Evolutionary conservation across 2,888 invertebrate species (phyloP).

Genomic region (Mesorhabditis belari): DNA sequence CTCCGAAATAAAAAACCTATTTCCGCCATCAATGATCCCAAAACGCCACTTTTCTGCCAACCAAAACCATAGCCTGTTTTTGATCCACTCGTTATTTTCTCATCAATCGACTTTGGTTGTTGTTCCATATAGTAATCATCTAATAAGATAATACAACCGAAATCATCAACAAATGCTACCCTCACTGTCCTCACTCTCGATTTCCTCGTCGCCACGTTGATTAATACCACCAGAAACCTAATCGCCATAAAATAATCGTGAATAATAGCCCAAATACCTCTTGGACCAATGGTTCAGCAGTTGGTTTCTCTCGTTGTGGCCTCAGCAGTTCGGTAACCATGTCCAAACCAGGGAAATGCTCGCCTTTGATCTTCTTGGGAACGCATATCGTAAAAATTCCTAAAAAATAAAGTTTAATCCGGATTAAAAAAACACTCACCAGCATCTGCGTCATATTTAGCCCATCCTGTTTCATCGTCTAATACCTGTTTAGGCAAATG

Average conservation of each 20-base stretch:
- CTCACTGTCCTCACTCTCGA: no score
- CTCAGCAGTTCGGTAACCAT: conserved; percentile 70
- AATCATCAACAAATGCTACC: no score
- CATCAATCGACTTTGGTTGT: conserved; percentile 31
- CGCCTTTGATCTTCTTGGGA: conserved; percentile 67
- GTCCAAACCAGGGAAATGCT: conserved; percentile 72
- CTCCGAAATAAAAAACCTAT: no score
- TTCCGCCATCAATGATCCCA: conserved; percentile 29
- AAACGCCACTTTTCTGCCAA: conserved; percentile 38
- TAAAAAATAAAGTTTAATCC: conserved; percentile 23
- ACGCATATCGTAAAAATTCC: conserved; percentile 67
- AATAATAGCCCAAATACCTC: no score
- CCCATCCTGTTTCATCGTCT: conserved; percentile 68
- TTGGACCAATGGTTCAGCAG: conserved; percentile 56
- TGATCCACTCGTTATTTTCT: no score
- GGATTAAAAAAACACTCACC: conserved; percentile 9
- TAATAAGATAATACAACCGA: conserved; percentile 53
- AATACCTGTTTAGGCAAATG: conserved; percentile 63
- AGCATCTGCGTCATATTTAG: conserved; percentile 68
- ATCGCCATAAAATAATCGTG: no score
- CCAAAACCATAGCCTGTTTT: conserved; percentile 52
- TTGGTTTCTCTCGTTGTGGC: conserved; percentile 28
- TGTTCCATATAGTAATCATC: conserved; percentile 53
- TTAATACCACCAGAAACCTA: not conserved
- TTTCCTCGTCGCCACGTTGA: no score